These are phyloP conservation scores for Minunthozetes semirufus DNA, from an alignment of 2,888 invertebrate species.

Conservation along the genomic window DNA sequence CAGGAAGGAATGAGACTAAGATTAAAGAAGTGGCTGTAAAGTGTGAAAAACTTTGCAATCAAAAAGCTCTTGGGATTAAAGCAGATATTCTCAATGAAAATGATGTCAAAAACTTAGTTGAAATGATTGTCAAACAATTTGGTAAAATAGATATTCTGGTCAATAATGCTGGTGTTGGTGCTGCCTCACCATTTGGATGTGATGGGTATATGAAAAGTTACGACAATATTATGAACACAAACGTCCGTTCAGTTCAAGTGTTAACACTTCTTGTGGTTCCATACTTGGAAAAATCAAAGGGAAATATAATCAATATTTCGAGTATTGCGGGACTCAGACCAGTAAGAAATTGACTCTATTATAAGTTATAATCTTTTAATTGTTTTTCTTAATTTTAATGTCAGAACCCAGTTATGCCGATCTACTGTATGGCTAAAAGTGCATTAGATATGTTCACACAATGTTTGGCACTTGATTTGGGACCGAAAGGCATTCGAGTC, in stretches of 20 bases:
- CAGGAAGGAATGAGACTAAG: not conserved
- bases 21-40: not conserved
- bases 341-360: not conserved
- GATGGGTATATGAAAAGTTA: not conserved
- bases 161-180: conserved; percentile 2
- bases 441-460: not conserved
- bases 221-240: not conserved
- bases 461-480: not conserved
- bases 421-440: not conserved
- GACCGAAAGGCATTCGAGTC: not conserved
- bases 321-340: not conserved
- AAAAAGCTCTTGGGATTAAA: not conserved
- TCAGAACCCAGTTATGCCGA: not conserved
- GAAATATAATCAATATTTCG: conserved; percentile 18
- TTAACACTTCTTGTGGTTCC: conserved; percentile 3
- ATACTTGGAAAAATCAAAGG: not conserved
- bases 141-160: conserved; percentile 12
- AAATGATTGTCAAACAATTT: not conserved
- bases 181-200: not conserved
- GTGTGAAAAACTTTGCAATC: not conserved
- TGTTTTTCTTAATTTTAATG: not conserved
- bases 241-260: conserved; percentile 1
- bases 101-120: not conserved
- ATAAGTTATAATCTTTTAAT: not conserved
- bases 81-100: not conserved